Conservation (phyloP, 2,888 invertebrate species). For the Kuschelorhynchus macadamiae region DNA sequence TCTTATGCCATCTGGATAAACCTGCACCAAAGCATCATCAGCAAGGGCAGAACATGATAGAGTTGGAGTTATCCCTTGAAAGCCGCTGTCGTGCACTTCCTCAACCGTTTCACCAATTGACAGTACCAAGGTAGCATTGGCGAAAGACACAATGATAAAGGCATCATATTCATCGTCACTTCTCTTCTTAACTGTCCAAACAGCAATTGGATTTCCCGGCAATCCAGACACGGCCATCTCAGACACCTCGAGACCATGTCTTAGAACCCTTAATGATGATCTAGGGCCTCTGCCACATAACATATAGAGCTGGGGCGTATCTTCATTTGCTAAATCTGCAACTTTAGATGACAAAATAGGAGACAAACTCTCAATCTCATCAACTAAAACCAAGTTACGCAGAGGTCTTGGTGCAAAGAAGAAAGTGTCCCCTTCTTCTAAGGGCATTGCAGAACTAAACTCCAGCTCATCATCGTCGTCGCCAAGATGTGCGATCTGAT, state of each 20-base stretch:
- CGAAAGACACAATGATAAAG: constrained; percentile 99
- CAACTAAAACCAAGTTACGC: constrained; percentile 95
- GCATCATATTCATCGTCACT: constrained; percentile 98
- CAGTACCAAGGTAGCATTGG: constrained; percentile 97
- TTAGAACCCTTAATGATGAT: constrained; percentile 91
- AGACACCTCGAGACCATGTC: constrained; percentile 96
- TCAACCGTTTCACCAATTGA: constrained; percentile 99
- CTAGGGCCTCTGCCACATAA: constrained; percentile 96
- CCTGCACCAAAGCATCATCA: constrained; percentile 97
- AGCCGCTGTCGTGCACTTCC: constrained; percentile 99
- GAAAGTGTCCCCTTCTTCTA: constrained; percentile 99
- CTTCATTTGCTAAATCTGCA: constrained; percentile 97
- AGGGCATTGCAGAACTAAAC: constrained; percentile 97
- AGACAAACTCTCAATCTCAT: constrained; percentile 96
- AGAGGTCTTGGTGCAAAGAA: constrained; percentile 96
- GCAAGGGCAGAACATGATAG: constrained; percentile 98
- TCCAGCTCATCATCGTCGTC: constrained; percentile 99
- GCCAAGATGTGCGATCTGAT: constrained; percentile 99
- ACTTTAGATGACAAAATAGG: constrained; percentile 88
- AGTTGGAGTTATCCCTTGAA: constrained; percentile 98
- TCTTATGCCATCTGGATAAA: constrained; percentile 98
- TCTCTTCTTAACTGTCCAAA: constrained; percentile 98
- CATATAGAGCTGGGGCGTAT: constrained; percentile 97
- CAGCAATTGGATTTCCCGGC: constrained; percentile 99
- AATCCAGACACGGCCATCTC: constrained; percentile 99